Percentiles rank a stretch among this genome's conserved stretches.
Evolutionary conservation across 2,797 vertebrate species (phyloP).

Genomic region (Pangasius krempfi): DNA sequence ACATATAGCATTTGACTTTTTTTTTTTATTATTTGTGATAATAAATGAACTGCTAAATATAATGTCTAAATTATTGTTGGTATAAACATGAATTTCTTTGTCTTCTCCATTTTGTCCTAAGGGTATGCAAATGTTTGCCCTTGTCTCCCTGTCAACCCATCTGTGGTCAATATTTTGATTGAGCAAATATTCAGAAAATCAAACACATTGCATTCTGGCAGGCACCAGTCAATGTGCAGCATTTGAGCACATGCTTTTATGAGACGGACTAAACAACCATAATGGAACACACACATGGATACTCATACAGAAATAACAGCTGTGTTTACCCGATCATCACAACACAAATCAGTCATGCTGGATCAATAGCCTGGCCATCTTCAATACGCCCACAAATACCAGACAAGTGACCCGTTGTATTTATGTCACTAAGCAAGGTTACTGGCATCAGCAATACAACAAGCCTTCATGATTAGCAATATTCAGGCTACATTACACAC

Average conservation of each 20-base stretch:
- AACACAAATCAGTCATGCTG: constrained; percentile 5
- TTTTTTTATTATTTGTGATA: not conserved
- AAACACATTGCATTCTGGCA: not conserved
- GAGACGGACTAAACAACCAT: constrained; percentile 1
- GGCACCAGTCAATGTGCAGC: not conserved
- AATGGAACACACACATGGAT: not conserved
- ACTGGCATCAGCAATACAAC: constrained; percentile 20
- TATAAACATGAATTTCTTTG: not conserved
- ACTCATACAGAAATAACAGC: not conserved
- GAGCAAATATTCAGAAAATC: not conserved
- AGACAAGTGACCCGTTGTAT: constrained; percentile 5
- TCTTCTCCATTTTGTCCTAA: not conserved
- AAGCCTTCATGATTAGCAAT: constrained; percentile 14
- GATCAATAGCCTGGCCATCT: constrained; percentile 21
- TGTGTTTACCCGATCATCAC: not conserved
- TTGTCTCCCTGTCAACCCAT: not conserved
- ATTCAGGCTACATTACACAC: constrained; percentile 26
- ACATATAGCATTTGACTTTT: not conserved
- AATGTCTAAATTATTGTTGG: not conserved
- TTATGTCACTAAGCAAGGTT: constrained; percentile 25
- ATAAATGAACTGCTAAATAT: not conserved
- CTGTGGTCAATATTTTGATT: not conserved
- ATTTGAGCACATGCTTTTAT: not conserved
- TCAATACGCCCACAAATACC: not conserved
- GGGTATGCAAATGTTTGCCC: not conserved